Base-by-base conservation (phyloP, 1,140 invertebrate species). In the Panagrolaimus sp. region DNA sequence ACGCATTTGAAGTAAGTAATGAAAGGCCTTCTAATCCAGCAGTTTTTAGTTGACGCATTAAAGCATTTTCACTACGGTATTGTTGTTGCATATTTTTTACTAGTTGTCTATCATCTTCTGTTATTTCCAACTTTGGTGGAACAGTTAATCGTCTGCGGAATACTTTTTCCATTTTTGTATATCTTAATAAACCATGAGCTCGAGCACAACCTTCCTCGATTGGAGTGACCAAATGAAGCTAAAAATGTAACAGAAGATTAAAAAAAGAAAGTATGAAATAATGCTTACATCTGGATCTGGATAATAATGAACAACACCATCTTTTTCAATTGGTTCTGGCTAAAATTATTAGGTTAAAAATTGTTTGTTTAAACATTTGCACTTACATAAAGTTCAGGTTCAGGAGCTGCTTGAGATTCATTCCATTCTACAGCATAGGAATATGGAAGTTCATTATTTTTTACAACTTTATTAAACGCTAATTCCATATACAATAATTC, bases 31-130 rank as follows among this genome's bases (percentile, higher is more conserved):
- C 23, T 14, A 71, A 38, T 3, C 51, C 51, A 1, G 51, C 51
- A 2, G 51, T 57, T 27, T 57, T 57, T 0, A 57, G 16, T 20
- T 57, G 20, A 25, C 51, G 45, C 2, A 38, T 11, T 14, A 64
- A 31, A 31, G 69, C 53, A 66, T 38, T 45, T 16, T 53, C n/a
- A 45, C 20, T 57, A 25, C 51, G 51, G n/a, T 57, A 57, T 13
- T 57, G 20, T 57, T 57, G 14, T 13, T 61, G 27, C 9, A 69
- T 72, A n/a, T 48, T 38, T 25, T 43, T 47, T 5, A 71, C 48
- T 9, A 73, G 16, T 31, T 69, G 48, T 5, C 43, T 70, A 16
- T 68, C 63, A 5, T 51, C 45, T 76, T 69, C 51, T 5, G 31
- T 71, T 13, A 57, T 57, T 2, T 20, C 27, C 51, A 57, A 57